Conservation (phyloP, 2,888 invertebrate genomes). For the Horisme vitalbata region DNA sequence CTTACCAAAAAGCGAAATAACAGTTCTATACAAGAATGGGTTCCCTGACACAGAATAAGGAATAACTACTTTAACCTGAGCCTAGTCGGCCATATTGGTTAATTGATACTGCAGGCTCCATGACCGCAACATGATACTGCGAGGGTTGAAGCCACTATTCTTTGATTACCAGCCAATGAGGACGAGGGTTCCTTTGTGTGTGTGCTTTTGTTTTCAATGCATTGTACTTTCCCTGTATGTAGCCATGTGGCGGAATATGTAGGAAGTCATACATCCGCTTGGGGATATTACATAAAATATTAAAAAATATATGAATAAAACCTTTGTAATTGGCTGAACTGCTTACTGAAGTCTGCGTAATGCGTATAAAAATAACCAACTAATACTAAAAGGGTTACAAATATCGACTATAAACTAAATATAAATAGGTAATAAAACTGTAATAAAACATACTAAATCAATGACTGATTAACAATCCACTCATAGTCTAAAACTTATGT, state of each 20-base stretch:
- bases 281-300: constrained; percentile 1
- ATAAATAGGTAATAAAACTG: no score
- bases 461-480: no score
- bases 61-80: constrained; percentile 1
- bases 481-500: no score
- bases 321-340: no score
- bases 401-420: no score
- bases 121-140: constrained; percentile 55
- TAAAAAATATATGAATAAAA: neutral
- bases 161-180: constrained; percentile 48
- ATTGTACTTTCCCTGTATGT: constrained; percentile 17
- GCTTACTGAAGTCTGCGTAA: neutral
- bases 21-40: no score
- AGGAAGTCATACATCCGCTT: constrained; percentile 4
- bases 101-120: constrained; percentile 56
- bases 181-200: constrained; percentile 31
- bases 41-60: neutral
- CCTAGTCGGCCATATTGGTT: constrained; percentile 56
- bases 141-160: constrained; percentile 52
- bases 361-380: neutral
- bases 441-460: no score
- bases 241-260: constrained; percentile 7
- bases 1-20: no score
- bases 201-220: constrained; percentile 32
- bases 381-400: no score